Evolutionary conservation across 2,888 invertebrate species (phyloP).

Genomic region (Drosophila niveifrons): DNA sequence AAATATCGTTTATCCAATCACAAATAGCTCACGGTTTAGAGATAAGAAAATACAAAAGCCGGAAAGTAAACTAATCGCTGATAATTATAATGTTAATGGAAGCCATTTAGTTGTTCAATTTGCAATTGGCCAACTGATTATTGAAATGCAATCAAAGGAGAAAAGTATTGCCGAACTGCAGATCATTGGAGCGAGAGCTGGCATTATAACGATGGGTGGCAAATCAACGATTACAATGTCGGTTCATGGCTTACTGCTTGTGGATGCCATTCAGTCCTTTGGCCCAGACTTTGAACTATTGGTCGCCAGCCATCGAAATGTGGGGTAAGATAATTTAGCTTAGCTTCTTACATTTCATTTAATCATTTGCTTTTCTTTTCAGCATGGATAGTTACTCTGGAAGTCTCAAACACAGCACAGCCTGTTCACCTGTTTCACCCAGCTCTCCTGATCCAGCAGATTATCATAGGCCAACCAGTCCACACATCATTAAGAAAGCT

Average conservation of each 20-base stretch:
- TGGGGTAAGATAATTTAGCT: slow-evolving; percentile 88
- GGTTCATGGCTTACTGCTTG: slow-evolving; percentile 96
- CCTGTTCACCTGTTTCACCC: slow-evolving; percentile 94
- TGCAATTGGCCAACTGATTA: slow-evolving; percentile 93
- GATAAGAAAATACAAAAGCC: slow-evolving; percentile 30
- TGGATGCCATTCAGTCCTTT: slow-evolving; percentile 97
- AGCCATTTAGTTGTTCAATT: slow-evolving; percentile 92
- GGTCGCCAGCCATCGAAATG: slow-evolving; percentile 97
- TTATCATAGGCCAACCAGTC: slow-evolving; percentile 86
- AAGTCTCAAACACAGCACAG: slow-evolving; percentile 95
- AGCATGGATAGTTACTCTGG: slow-evolving; percentile 98
- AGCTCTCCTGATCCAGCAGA: slow-evolving; percentile 88
- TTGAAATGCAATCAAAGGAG: slow-evolving; percentile 94
- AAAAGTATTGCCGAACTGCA: slow-evolving; percentile 97
- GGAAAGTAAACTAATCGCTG: slow-evolving; percentile 32
- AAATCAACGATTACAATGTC: slow-evolving; percentile 93
- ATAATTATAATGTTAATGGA: slow-evolving; percentile 85
- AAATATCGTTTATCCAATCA: slow-evolving; percentile 85
- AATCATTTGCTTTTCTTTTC: slow-evolving; percentile 23
- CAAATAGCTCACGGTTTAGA: slow-evolving; percentile 46
- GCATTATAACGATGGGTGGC: slow-evolving; percentile 90
- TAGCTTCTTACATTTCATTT: not conserved
- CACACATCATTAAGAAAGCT: slow-evolving; percentile 87
- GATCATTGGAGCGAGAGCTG: slow-evolving; percentile 94
- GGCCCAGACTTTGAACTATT: slow-evolving; percentile 98